These are phyloP conservation scores for Proterorhinus semilunaris DNA, from an alignment of 2,113 vertebrate genomes.

Conservation along the genomic window DNA sequence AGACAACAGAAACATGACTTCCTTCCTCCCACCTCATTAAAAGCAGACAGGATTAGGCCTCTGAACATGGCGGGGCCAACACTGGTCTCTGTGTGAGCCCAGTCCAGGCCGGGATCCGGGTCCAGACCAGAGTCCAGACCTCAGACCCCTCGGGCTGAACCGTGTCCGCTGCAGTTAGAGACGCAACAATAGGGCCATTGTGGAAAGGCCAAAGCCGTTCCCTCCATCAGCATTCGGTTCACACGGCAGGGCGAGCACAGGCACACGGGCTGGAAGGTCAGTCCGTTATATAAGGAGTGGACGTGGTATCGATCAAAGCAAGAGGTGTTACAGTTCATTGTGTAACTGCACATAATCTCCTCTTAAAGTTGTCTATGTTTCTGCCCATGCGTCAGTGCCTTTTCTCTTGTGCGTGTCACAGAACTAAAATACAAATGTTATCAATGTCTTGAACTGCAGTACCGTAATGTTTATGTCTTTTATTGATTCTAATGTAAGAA, in stretches of 20 bases:
- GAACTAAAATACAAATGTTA: too few relatives aligned
- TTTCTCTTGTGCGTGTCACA: too few relatives aligned
- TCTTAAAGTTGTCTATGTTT: too few relatives aligned
- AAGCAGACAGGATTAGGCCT: not conserved
- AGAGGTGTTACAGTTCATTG: too few relatives aligned
- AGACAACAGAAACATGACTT: not conserved
- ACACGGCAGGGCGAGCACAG: slow-evolving; percentile 33
- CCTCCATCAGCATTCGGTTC: slow-evolving; percentile 47
- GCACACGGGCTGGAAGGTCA: slow-evolving; percentile 16
- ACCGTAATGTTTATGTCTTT: too few relatives aligned
- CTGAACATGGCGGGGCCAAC: slow-evolving; percentile 7
- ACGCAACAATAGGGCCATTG: slow-evolving; percentile 78
- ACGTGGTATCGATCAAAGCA: too few relatives aligned
- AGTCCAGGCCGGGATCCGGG: slow-evolving; percentile 53
- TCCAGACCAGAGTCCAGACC: slow-evolving; percentile 65
- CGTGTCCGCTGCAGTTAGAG: slow-evolving; percentile 78
- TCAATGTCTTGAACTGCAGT: too few relatives aligned
- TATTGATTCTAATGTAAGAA: too few relatives aligned
- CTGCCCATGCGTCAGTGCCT: too few relatives aligned
- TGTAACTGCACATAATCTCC: too few relatives aligned
- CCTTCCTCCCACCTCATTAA: not conserved
- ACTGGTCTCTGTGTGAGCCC: slow-evolving; percentile 16
- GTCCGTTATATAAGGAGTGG: not conserved
- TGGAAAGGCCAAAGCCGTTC: slow-evolving; percentile 58
- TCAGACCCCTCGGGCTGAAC: slow-evolving; percentile 69